A percentile compares a stretch with the other conserved stretches of the same genome.
Conservation (phyloP, 1,140 invertebrate species). For the Drosophila pandora region DNA sequence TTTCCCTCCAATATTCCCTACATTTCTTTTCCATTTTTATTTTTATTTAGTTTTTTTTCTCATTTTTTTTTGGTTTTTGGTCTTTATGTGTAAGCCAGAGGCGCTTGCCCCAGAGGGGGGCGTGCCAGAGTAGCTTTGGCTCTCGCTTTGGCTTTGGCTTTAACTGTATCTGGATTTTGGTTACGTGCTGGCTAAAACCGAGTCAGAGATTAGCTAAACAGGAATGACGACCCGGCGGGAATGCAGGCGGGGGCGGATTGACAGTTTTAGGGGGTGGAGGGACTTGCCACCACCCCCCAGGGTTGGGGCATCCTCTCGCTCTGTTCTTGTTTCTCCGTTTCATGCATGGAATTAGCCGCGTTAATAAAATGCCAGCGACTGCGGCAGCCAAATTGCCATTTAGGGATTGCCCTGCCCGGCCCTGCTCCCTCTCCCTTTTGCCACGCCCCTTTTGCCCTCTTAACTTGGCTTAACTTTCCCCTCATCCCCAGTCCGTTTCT, state of each 20-base stretch:
- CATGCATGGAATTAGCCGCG: conserved; percentile 67
- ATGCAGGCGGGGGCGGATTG: conserved; percentile 15
- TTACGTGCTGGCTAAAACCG: conserved; percentile 51
- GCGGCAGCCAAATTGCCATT: conserved; percentile 70
- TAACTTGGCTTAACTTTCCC: conserved; percentile 23
- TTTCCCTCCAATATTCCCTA: background rate
- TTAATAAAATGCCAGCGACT: conserved; percentile 72
- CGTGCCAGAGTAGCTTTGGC: background rate
- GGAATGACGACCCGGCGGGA: conserved; percentile 67
- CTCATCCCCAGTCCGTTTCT: conserved; percentile 3
- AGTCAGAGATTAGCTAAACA: conserved; percentile 74
- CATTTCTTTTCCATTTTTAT: conserved; percentile 18
- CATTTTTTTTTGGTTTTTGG: conserved; percentile 12
- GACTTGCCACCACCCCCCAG: too few species aligned
- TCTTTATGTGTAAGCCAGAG: conserved; percentile 32
- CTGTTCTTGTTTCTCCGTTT: conserved; percentile 10
- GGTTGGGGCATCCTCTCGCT: background rate
- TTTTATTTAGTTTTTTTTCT: conserved; percentile 37
- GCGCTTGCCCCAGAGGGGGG: conserved; percentile 8
- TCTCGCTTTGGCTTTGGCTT: conserved; percentile 9
- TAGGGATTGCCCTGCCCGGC: conserved; percentile 60
- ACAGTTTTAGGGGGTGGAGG: conserved; percentile 4
- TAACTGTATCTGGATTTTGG: conserved; percentile 37
- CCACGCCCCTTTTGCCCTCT: background rate
- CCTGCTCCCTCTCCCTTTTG: background rate